Percentiles rank a stretch among this genome's conserved stretches.
These are phyloP conservation scores for Halichondria panicea DNA, from an alignment of 37 sponge, comb jelly and placozoan genomes.

Conservation along the genomic window DNA sequence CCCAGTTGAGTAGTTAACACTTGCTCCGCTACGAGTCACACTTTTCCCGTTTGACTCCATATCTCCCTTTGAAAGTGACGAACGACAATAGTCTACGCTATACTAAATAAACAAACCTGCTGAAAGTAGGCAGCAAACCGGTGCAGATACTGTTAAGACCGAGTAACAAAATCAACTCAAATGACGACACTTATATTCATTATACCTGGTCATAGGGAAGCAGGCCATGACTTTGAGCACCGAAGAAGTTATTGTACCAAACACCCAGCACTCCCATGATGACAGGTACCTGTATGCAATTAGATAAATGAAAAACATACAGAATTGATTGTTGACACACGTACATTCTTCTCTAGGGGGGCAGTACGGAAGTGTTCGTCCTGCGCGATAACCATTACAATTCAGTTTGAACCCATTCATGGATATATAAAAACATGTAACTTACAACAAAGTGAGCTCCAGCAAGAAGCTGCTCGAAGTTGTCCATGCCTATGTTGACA, in stretches of 20 bases:
- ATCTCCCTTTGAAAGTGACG: slow-evolving; percentile 73
- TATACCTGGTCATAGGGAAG: slow-evolving; percentile 97
- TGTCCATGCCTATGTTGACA: slow-evolving; percentile 83
- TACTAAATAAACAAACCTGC: slow-evolving; percentile 57
- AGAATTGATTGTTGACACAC: background rate
- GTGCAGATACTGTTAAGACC: slow-evolving; percentile 75
- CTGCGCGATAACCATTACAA: slow-evolving; percentile 42
- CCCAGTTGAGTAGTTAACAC: slow-evolving; percentile 93
- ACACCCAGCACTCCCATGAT: slow-evolving; percentile 94
- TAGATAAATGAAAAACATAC: background rate
- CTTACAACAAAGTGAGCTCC: slow-evolving; percentile 94
- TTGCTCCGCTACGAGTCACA: slow-evolving; percentile 74
- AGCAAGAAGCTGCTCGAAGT: slow-evolving; percentile 90
- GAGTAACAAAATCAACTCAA: slow-evolving; percentile 1
- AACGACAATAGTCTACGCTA: background rate
- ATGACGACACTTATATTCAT: background rate
- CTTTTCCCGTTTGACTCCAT: slow-evolving; percentile 99
- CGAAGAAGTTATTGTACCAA: slow-evolving; percentile 99
- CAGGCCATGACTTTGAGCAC: slow-evolving; percentile 94
- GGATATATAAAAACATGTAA: background rate
- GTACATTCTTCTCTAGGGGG: slow-evolving; percentile 93
- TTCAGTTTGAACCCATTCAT: too few relatives aligned
- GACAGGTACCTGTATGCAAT: slow-evolving; percentile 76
- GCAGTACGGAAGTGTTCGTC: slow-evolving; percentile 93
- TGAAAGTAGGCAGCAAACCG: slow-evolving; percentile 99